phyloP scores from a whole-genome alignment of 2,113 vertebrate species.

The Zapus hudsonius region DNA sequence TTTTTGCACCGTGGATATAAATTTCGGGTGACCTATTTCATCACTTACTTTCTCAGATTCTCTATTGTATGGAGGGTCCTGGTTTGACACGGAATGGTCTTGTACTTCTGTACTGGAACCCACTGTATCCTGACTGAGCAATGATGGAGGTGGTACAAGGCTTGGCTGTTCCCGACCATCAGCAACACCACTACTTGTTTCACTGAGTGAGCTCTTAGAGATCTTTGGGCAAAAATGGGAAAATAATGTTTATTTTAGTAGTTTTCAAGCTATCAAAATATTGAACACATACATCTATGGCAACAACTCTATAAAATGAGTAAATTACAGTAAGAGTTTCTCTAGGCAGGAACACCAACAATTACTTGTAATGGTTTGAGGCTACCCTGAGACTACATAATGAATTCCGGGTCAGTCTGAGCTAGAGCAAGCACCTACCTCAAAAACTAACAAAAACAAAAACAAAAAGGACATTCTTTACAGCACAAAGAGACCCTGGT shows the following conservation, averaged over 20 bases:
- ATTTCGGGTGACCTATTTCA: not conserved
- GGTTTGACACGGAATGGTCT: not conserved
- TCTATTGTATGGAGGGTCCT: conserved; percentile 15
- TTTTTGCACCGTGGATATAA: conserved; percentile 58
- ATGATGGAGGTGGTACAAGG: not conserved
- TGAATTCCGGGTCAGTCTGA: too few species aligned
- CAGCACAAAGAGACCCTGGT: not conserved
- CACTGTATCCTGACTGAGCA: conserved; percentile 11
- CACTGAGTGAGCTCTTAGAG: conserved; percentile 51
- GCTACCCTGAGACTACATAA: too few species aligned
- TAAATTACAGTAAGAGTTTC: not conserved
- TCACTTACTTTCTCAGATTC: conserved; percentile 54
- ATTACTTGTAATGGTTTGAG: conserved; percentile 16
- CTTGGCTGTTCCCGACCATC: conserved; percentile 11
- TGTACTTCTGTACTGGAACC: conserved; percentile 27
- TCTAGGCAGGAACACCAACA: conserved; percentile 6
- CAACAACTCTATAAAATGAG: conserved; percentile 15
- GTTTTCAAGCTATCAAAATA: conserved; percentile 53
- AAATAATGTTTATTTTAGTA: conserved; percentile 38
- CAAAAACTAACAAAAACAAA: not conserved
- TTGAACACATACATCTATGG: not conserved
- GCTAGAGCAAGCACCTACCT: too few species aligned
- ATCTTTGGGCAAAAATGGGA: conserved; percentile 55
- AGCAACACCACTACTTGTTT: conserved; percentile 28
- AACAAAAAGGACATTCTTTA: not conserved